Base-by-base conservation (phyloP, 2,888 invertebrate genomes). In the Agelastica alni region DNA sequence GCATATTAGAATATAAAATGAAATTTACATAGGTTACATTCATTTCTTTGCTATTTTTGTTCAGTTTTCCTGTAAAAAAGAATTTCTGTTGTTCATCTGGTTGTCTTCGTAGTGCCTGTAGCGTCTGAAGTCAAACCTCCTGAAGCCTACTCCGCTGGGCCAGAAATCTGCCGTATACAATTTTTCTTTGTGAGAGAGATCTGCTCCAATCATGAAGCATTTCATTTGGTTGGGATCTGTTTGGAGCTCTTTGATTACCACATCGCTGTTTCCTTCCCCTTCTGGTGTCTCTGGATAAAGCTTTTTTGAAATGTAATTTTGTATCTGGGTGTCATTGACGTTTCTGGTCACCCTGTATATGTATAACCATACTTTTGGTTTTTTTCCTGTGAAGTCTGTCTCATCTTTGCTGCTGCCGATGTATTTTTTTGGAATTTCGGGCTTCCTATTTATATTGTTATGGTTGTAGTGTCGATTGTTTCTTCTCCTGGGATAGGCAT, bases 341-440 rank as follows among this genome's bases (percentile, higher is more conserved):
- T 41, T 10, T 41, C 13, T 4, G 26, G n/a, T 41, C 7, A 41
- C 41, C 18, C 41, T 41, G 41, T 41, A 41, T 18, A 20, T 12
- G 26, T 22, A 41, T 26, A 43, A 16, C 43, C 43, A 43, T 34
- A 46, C 34, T 46, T 31, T 36, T 17, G 18, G 34, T 9, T 46
- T 13, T n/a, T 14, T 18, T 22, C 37, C 45, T 45, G 10, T 30
- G 32, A 45, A 32, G 28, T 44, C 31, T 13, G 31, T 16, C n/a
- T 10, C 45, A 31, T 44, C 31, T 28, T 44, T 16, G 9, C 30
- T 44, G 28, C 31, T 18, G 13, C 32, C 31, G 10, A 31, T 45
- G 45, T 31, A 18, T 43, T 43, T 43, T 42, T 3, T 39, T 17
- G 16, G 3, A 14, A 14, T 34, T 34, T 43, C n/a, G n/a, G n/a